A percentile compares a stretch with the other conserved stretches of the same genome.
phyloP scores from a whole-genome alignment of 2,797 vertebrate genomes.

The Neopelma chrysocephalum region DNA sequence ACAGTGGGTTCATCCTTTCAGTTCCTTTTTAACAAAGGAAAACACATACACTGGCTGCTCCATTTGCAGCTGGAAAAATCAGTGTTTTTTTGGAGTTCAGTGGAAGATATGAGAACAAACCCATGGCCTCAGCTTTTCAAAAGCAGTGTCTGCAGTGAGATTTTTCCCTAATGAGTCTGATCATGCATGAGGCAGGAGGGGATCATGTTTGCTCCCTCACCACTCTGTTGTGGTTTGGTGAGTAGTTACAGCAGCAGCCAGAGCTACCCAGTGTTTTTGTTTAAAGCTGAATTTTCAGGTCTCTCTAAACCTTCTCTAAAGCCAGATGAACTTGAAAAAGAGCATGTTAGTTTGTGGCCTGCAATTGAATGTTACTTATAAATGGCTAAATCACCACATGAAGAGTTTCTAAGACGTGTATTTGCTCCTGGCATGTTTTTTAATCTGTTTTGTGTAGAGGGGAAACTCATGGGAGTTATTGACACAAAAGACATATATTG shows the following conservation, averaged over 20 bases:
- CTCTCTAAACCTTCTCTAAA: neutral
- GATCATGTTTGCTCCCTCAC: neutral
- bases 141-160: neutral
- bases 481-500: neutral
- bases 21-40: neutral
- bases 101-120: neutral
- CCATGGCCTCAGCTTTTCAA: neutral
- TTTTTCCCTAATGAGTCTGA: neutral
- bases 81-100: neutral
- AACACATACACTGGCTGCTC: neutral
- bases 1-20: neutral
- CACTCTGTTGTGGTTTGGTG: slow-evolving; percentile 46
- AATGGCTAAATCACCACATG: neutral
- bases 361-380: neutral
- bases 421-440: neutral
- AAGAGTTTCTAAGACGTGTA: neutral
- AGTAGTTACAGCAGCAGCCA: neutral
- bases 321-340: neutral
- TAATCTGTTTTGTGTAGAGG: neutral
- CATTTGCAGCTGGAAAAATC: neutral
- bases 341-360: neutral
- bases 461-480: neutral
- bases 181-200: neutral
- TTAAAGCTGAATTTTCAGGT: slow-evolving; percentile 9
- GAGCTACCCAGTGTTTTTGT: neutral